Percentiles rank a stretch among this genome's conserved stretches.
phyloP scores from a whole-genome alignment of 2,113 vertebrate genomes.

The Nothoprocta pentlandii region DNA sequence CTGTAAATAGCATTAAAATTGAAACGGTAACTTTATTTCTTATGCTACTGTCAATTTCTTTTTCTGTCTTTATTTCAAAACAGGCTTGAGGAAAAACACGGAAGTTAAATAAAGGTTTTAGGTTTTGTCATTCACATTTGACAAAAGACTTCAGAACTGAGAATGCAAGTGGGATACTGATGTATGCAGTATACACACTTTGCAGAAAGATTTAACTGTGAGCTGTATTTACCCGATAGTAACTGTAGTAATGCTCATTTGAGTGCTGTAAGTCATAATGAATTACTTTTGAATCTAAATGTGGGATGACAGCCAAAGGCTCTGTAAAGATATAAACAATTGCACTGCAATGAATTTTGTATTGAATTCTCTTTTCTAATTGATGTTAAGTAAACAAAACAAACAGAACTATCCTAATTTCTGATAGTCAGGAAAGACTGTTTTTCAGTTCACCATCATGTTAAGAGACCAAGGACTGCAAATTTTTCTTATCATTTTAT shows the following conservation, averaged over 20 bases:
- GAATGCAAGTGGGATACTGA: background rate
- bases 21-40: background rate
- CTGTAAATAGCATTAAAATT: background rate
- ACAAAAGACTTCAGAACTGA: background rate
- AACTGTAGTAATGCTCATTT: background rate
- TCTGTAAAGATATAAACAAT: background rate
- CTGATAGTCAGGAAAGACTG: background rate
- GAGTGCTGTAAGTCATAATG: background rate
- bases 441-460: background rate
- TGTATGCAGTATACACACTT: rapidly evolving
- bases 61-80: background rate
- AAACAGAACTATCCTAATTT: background rate
- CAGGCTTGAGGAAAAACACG: background rate
- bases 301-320: background rate
- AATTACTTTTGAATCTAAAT: background rate
- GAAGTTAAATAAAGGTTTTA: background rate
- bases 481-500: background rate
- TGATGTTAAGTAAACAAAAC: background rate
- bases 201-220: background rate
- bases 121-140: background rate
- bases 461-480: background rate
- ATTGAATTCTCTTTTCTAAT: background rate
- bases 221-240: background rate
- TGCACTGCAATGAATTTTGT: background rate
- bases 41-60: background rate